Evolutionary conservation across 2,797 vertebrate species (phyloP), one percentile per base, ranked within the genome.

Genomic region (Spinus pinus): DNA sequence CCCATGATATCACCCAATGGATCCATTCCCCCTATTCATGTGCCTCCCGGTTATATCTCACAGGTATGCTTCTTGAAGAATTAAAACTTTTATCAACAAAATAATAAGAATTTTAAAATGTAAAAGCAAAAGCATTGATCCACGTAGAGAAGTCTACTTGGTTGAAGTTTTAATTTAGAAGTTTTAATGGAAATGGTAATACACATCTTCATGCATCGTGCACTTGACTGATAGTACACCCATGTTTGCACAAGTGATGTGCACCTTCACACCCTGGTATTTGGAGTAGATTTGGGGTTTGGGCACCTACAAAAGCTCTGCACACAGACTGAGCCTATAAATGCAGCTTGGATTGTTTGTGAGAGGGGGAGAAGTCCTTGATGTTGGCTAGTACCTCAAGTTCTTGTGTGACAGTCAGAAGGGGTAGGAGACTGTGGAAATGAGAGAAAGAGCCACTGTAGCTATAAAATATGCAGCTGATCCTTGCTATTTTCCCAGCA

Each of bases 1-100:
- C 99, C 99, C 86, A 99, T 99, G 99, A 99, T 99, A 99, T 99
- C 99, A 96, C 99, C 99, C 50, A 99, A 99, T 94, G 99, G 99
- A 90, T 99, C 99, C 71, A 99, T 99, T 93, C 99, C 99, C 84
- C 99, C 99, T 84, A 99, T 99, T 94, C 99, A 99, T 39, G 99
- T 99, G 46, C 99, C 99, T 96, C 99, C 99, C 1, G 99, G 99
- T 95, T 99, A 99, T 95, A 99, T 99, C 98, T 99, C 99, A 96
- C 99, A 99, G 99, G 99, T 99, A 97, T 74, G 90, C 19, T 91
- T 56, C 46, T n/a, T 84, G 56, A 58, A 74, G 53, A 57, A n/a
- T 37, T 75, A 33, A 81, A 74, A 28, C 8, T 31, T 54, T 8
- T n/a, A 27, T 22, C 8, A 25, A 27, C 13, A 31, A 65, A 56